phyloP scores from a whole-genome alignment of 2,888 invertebrate species.

The Tiliacea citrago region DNA sequence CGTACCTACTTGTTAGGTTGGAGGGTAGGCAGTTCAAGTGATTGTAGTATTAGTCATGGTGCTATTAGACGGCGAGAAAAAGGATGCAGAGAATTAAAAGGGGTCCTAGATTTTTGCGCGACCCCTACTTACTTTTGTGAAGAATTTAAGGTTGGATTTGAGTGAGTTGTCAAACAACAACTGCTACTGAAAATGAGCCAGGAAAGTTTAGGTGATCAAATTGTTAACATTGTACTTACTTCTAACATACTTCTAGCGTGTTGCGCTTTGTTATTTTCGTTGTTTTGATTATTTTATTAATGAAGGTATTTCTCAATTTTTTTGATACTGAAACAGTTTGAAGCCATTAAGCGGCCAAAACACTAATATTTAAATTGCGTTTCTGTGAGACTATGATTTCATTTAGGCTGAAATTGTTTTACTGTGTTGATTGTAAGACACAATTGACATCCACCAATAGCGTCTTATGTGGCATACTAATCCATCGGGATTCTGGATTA shows the following conservation, averaged over 20 bases:
- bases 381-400: not conserved
- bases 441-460: not conserved
- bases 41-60: slow-evolving; percentile 35
- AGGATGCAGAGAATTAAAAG: slow-evolving; percentile 14
- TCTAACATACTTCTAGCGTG: not conserved
- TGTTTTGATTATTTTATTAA: not conserved
- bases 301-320: not conserved
- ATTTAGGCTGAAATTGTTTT: not conserved
- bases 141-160: slow-evolving; percentile 1
- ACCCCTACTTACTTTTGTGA: slow-evolving; percentile 26
- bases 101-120: slow-evolving; percentile 24
- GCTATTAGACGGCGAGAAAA: slow-evolving; percentile 25
- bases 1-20: slow-evolving; percentile 10
- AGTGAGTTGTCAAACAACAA: not conserved
- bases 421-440: not conserved
- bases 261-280: too few relatives aligned
- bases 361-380: not conserved
- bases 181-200: too few relatives aligned
- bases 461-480: not conserved
- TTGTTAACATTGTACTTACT: not conserved
- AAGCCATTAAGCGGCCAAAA: not conserved
- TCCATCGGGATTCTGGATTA: not conserved
- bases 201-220: not conserved
- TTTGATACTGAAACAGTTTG: not conserved
- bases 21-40: slow-evolving; percentile 44